These are phyloP conservation scores for Netelia virgata DNA, from an alignment of 2,888 invertebrate genomes.

Conservation along the genomic window DNA sequence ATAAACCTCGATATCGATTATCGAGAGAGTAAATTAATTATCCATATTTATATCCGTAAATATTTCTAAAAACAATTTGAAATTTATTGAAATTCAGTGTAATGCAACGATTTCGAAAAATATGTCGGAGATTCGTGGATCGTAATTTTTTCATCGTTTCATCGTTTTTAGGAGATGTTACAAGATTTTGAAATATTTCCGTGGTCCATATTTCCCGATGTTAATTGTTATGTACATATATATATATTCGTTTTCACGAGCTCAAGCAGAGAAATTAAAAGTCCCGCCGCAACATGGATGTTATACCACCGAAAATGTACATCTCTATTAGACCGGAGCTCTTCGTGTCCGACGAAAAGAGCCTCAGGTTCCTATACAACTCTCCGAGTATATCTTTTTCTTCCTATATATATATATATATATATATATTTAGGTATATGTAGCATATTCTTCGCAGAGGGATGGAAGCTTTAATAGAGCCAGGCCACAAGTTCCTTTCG, in stretches of 20 bases:
- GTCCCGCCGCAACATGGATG: conserved; percentile 24
- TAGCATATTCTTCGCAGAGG: conserved; percentile 1
- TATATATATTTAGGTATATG: background rate
- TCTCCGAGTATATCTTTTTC: background rate
- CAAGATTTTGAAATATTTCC: background rate
- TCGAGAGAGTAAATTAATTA: too few species aligned
- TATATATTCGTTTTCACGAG: background rate
- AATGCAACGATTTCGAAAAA: too few species aligned
- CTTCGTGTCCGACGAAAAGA: background rate
- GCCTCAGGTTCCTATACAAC: background rate
- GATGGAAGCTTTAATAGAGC: conserved; percentile 49
- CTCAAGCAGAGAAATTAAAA: conserved; percentile 48
- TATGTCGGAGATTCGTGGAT: too few species aligned
- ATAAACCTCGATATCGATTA: too few species aligned
- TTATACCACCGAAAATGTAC: conserved; percentile 3
- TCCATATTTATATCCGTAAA: too few species aligned
- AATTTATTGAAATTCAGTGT: too few species aligned
- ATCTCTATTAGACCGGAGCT: conserved; percentile 35
- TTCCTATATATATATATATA: background rate
- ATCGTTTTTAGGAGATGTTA: too few species aligned
- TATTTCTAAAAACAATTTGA: too few species aligned
- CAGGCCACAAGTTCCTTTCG: conserved; percentile 51
- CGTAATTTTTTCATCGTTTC: too few species aligned
- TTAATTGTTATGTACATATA: background rate
- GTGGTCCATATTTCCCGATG: background rate